A percentile compares a stretch with the other conserved stretches of the same genome.
These are phyloP conservation scores for Phaethornis superciliosus DNA, from an alignment of 2,113 vertebrate genomes.

Conservation along the genomic window DNA sequence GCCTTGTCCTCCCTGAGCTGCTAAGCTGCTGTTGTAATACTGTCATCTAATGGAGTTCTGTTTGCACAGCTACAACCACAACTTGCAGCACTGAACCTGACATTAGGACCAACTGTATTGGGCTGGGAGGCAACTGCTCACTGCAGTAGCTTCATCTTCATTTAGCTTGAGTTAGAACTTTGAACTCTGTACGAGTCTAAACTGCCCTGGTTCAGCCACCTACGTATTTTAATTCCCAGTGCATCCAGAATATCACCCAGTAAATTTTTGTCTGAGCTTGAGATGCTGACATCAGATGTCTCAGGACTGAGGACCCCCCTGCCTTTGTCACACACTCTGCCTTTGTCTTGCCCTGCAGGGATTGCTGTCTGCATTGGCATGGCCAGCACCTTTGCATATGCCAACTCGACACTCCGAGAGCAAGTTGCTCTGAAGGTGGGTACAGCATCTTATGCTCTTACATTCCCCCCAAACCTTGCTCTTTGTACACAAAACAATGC, in stretches of 20 bases:
- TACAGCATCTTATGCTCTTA: background rate
- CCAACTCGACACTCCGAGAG: constrained; percentile 91
- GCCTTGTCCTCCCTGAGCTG: background rate
- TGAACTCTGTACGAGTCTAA: background rate
- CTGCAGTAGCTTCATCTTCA: background rate
- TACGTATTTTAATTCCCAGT: background rate
- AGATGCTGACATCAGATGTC: background rate
- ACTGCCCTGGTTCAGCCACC: background rate
- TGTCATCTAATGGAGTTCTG: background rate
- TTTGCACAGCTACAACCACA: background rate
- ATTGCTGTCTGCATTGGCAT: constrained; percentile 94
- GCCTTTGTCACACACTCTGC: too few species aligned
- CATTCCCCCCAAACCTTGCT: background rate
- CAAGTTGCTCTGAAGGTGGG: constrained; percentile 95
- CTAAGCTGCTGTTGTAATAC: background rate
- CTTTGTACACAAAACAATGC: background rate
- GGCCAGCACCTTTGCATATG: constrained; percentile 95
- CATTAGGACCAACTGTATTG: background rate
- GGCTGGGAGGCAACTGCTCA: background rate
- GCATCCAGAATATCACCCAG: background rate
- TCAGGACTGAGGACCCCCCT: background rate
- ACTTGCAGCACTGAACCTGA: background rate
- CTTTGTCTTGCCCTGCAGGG: constrained; percentile 76
- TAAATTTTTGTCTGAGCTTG: background rate
- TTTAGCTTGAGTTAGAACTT: background rate